A percentile compares a stretch with the other conserved stretches of the same genome.
phyloP scores from a whole-genome alignment of 1,140 invertebrate species.

The Aphidius ervi region DNA sequence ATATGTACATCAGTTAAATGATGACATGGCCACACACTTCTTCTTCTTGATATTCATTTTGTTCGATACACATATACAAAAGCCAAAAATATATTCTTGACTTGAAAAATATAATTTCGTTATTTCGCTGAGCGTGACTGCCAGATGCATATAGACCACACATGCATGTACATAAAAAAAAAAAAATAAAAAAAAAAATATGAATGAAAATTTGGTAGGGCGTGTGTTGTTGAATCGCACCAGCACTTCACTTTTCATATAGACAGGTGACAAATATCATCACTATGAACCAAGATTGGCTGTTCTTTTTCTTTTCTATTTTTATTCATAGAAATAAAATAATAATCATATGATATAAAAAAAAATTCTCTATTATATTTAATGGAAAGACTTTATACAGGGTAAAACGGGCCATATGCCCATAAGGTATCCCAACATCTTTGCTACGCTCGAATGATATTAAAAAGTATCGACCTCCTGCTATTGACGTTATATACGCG shows the following conservation, averaged over 20 bases:
- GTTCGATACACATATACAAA: background rate
- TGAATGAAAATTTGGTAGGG: no score
- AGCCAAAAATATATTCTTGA: background rate
- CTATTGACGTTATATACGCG: no score
- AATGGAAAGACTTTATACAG: constrained; percentile 1
- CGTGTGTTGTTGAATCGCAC: no score
- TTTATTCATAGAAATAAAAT: no score
- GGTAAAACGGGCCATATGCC: background rate
- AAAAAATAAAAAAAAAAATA: no score
- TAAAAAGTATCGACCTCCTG: constrained; percentile 14
- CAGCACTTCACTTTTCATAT: background rate
- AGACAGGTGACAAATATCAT: constrained; percentile 40
- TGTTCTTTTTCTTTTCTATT: no score
- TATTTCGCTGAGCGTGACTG: constrained; percentile 5
- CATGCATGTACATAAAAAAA: no score
- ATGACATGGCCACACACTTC: background rate
- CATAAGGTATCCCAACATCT: background rate
- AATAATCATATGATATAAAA: background rate
- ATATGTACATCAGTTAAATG: no score
- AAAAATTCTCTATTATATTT: background rate
- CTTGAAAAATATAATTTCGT: background rate
- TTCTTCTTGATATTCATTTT: background rate
- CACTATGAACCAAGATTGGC: constrained; percentile 13
- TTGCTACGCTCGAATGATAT: constrained; percentile 10
- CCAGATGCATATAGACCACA: constrained; percentile 8